Evolutionary conservation across 2,113 vertebrate species (phyloP).

Genomic region (Neodon shergylaensis): DNA sequence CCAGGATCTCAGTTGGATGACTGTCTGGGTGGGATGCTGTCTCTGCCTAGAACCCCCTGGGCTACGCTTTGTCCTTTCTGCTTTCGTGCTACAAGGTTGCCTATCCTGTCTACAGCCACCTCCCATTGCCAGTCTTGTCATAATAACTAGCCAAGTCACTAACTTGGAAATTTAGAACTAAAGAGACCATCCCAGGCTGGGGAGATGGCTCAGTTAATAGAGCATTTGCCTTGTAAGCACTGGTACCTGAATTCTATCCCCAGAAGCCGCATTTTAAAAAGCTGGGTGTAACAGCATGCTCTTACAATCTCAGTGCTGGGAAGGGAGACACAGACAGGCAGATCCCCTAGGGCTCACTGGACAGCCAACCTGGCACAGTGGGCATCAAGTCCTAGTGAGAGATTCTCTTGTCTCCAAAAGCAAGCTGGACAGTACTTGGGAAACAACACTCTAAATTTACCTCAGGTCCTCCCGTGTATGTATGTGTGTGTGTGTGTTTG

Average conservation of each 20-base stretch:
- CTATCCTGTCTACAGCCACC: background rate
- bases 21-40: background rate
- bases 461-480: too few species aligned
- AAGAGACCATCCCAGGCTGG: background rate
- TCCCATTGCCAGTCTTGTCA: background rate
- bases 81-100: rapidly evolving
- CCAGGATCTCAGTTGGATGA: too few species aligned
- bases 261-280: background rate
- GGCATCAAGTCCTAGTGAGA: too few species aligned
- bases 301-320: background rate
- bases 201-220: background rate
- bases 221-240: background rate
- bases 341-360: background rate
- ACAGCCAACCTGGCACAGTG: background rate
- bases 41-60: background rate
- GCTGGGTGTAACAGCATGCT: too few species aligned
- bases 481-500: too few species aligned
- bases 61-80: background rate
- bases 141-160: background rate
- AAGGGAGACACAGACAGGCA: background rate
- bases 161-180: background rate
- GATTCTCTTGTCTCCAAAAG: background rate
- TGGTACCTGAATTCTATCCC: background rate
- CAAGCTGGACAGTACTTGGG: background rate
- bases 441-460: background rate